These are phyloP conservation scores for Malthinus seriepunctatus DNA, from an alignment of 2,888 invertebrate species.

Conservation along the genomic window DNA sequence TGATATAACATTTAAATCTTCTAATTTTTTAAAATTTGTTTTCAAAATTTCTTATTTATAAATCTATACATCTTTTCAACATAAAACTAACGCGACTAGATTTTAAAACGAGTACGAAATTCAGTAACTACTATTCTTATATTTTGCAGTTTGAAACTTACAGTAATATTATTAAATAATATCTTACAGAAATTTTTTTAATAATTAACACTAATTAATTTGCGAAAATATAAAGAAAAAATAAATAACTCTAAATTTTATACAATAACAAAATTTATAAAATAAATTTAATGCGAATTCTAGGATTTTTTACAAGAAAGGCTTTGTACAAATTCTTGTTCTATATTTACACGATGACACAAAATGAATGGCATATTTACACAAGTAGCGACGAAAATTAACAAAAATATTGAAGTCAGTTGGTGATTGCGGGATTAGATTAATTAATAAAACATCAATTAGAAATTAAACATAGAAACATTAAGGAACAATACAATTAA, in stretches of 20 bases:
- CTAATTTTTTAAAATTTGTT: neutral
- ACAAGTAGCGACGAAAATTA: constrained; percentile 9
- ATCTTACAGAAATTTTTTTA: neutral
- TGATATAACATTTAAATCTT: constrained; percentile 6
- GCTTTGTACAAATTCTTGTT: neutral
- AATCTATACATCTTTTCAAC: constrained; percentile 15
- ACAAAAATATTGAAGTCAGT: neutral
- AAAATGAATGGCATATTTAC: constrained; percentile 24
- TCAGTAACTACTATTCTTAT: constrained; percentile 7
- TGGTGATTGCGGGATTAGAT: neutral
- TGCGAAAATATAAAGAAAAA: neutral
- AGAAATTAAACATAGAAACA: constrained; percentile 5
- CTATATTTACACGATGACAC: constrained; percentile 25
- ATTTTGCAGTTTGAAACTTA: constrained; percentile 8
- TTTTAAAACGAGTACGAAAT: constrained; percentile 10
- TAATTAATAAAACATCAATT: neutral
- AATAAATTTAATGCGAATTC: neutral
- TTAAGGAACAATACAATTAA: constrained; percentile 26
- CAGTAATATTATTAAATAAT: neutral
- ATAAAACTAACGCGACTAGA: constrained; percentile 23
- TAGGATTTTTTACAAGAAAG: neutral
- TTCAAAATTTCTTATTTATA: constrained; percentile 6
- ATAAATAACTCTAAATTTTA: constrained; percentile 1
- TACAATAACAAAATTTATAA: constrained; percentile 4
- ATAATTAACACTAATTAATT: neutral